Evolutionary conservation across 2,888 invertebrate genomes (phyloP), one percentile per base, ranked within the genome.

Genomic region (Dione vanillae): DNA sequence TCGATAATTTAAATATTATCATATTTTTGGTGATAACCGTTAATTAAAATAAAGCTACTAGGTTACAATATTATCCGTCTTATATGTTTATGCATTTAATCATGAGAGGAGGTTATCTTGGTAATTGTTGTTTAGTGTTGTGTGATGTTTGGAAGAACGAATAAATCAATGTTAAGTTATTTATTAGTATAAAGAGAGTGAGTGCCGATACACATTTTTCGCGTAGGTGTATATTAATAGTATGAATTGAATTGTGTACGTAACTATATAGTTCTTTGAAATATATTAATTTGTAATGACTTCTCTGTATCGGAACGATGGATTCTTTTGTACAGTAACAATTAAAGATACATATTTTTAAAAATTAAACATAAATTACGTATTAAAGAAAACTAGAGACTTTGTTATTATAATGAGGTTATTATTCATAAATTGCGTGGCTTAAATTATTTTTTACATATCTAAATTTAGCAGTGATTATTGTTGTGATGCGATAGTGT

Each of bases 61-160:
- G 59, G 27, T 58, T 65, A 59, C 51, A 65, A 69, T 58, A 69
- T 45, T 47, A 64, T 35, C 52, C 37, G 54, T 62, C 11, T 52
- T 54, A 62, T 41, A 62, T 70, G 54, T 70, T 70, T 70, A 70
- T 70, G 61, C 62, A 43, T 61, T 43, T 62, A 43, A 62, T 68
- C 43, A 76, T 76, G 73, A 74, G 75, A 66, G 70, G 58, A 45
- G 74, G 78, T 77, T 75, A 74, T 75, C 75, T 74, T 52, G 45
- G 69, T 74, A 74, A 78, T 75, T 75, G 74, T 77, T 73, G 71
- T 72, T 70, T 69, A 70, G 65, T 67, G 12, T 49, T 74, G 73
- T 74, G 65, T 64, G 73, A 72, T 75, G 43, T 74, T 72, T 69
- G 69, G 71, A 61, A 64, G 72, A 68, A 73, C 74, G 65, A 69